Base-by-base conservation (phyloP, 2,888 invertebrate genomes). In the Cremastinae sp. region DNA sequence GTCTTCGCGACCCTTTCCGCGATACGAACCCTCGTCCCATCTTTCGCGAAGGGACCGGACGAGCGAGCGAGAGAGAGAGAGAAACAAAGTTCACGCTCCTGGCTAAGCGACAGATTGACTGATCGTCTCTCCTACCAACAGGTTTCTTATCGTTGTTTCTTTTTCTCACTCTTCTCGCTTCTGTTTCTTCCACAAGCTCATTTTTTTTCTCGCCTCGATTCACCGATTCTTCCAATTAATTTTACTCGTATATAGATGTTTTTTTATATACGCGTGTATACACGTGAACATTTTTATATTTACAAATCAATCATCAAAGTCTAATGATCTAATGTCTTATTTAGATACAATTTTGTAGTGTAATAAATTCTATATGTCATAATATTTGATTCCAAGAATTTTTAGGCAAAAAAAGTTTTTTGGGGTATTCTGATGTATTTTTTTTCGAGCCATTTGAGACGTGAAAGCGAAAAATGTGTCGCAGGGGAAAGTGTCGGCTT, bases 21-120 rank as follows among this genome's bases (percentile, higher is more conserved):
- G 68, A 80, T 79, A 73, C 70, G 82, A 80, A 81, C 83, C 83
- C 78, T 82, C 80, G 65, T 62, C 79, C 79, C 70, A 78, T 69
- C 8, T 10, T 51, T n/a, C 36, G 28, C 34, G 34, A 18, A 51
- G n/a, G 51, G 41, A 43, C 34, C 16, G 62, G 43, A 61, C 41
- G 58, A 16, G 58, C 10, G 62, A 43, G 62, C 38, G 16, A 59
- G 64, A 18, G 70, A 56, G 62, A 58, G 47, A 74, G 61, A 47
- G 38, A 54, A 36, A 12, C 28, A 36, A 47, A 58, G 41, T 62
- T 64, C 53, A 51, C 68, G 69, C 68, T 56, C 64, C 64, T 54
- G 70, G 74, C 61, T 77, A 61, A 73, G 71, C 81, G 84, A 84
- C 82, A 80, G 82, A 81, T 82, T 82, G 85, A 84, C 80, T 79